These are phyloP conservation scores for Drosophila borealis DNA, from an alignment of 2,888 invertebrate genomes.

Conservation along the genomic window DNA sequence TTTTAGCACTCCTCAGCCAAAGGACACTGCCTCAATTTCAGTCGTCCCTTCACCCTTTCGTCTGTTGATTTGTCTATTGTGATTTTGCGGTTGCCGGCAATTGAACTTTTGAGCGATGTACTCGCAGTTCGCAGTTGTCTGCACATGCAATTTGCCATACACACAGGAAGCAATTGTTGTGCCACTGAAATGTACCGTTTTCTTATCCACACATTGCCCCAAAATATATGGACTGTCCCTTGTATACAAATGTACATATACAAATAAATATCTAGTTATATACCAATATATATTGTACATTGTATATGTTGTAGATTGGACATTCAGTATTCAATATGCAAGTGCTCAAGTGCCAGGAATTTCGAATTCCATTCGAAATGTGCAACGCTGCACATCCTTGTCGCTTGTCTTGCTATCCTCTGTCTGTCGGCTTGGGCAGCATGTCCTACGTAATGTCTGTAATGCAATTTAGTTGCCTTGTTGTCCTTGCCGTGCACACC, in stretches of 20 bases:
- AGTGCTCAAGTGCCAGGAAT: conserved; percentile 56
- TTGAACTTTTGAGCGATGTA: conserved; percentile 59
- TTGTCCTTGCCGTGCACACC: conserved; percentile 65
- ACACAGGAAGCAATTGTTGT: conserved; percentile 47
- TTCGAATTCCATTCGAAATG: conserved; percentile 73
- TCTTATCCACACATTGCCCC: conserved; percentile 58
- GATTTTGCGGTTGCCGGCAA: conserved; percentile 50
- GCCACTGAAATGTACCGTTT: conserved; percentile 78
- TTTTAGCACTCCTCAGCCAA: conserved; percentile 59
- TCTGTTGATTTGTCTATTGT: conserved; percentile 21
- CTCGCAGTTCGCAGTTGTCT: conserved; percentile 50
- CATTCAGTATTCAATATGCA: conserved; percentile 60
- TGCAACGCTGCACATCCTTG: conserved; percentile 74
- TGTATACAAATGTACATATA: conserved; percentile 21
- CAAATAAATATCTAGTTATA: conserved; percentile 24
- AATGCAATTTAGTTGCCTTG: conserved; percentile 80
- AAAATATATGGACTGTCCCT: conserved; percentile 60
- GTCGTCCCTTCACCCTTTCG: not conserved
- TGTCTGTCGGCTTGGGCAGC: conserved; percentile 32
- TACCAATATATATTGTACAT: conserved; percentile 5
- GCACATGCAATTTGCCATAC: conserved; percentile 73
- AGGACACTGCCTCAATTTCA: conserved; percentile 21
- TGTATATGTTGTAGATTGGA: conserved; percentile 29
- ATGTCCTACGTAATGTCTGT: conserved; percentile 65
- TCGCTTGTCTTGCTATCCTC: conserved; percentile 41